These are phyloP conservation scores for Harlomillsia oculata DNA, from an alignment of 1,140 invertebrate genomes.

Conservation along the genomic window DNA sequence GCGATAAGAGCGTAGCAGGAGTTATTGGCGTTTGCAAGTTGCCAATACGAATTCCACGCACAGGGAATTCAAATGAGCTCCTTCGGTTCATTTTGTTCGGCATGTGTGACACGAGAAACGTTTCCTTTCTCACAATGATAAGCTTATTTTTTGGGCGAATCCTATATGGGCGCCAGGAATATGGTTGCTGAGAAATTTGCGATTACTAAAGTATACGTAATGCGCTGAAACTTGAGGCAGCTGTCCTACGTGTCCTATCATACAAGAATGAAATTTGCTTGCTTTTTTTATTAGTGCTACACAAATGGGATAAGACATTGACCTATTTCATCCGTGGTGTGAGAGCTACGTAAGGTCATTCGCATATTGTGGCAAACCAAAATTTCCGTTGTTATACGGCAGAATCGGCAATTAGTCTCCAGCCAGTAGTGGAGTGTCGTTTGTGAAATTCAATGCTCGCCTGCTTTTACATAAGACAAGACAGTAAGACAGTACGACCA, in stretches of 20 bases:
- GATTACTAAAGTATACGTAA: neutral
- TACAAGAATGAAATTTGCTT: neutral
- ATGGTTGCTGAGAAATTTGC: slow-evolving; percentile 1
- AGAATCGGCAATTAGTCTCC: slow-evolving; percentile 5
- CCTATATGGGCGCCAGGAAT: neutral
- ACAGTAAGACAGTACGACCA: too few relatives aligned
- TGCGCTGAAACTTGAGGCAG: neutral
- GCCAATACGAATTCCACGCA: neutral
- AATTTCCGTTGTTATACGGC: slow-evolving; percentile 5
- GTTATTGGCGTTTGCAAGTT: neutral
- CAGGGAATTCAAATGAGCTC: too few relatives aligned
- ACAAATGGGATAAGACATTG: neutral
- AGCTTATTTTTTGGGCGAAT: neutral
- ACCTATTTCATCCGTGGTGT: neutral
- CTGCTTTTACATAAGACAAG: neutral
- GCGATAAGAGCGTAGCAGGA: neutral
- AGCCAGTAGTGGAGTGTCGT: too few relatives aligned
- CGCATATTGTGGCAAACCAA: slow-evolving; percentile 5
- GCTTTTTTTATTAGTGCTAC: neutral
- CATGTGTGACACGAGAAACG: neutral
- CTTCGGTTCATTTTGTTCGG: too few relatives aligned
- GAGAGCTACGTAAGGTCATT: slow-evolving; percentile 9
- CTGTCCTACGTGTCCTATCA: neutral
- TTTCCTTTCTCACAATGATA: slow-evolving; percentile 30
- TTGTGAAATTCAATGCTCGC: neutral